Conservation (phyloP, 2,888 invertebrate genomes). For the Drosophila mayaguana region DNA sequence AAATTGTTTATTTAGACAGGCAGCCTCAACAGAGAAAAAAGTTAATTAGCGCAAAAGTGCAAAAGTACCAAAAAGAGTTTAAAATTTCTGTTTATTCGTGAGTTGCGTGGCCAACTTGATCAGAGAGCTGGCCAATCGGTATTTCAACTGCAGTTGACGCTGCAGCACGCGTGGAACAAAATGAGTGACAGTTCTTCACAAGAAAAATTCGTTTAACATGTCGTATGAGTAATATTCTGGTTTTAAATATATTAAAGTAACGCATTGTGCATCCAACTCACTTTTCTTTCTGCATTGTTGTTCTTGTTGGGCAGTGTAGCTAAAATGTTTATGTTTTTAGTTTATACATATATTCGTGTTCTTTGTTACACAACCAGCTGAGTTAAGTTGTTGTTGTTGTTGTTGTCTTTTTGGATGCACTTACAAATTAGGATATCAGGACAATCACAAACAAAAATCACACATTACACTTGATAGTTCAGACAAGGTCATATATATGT, state of each 20-base stretch:
- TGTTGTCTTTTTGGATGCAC: constrained; percentile 54
- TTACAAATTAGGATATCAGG: constrained; percentile 36
- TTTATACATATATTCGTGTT: background rate
- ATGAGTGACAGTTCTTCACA: constrained; percentile 27
- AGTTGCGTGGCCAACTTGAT: constrained; percentile 27
- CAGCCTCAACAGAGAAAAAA: constrained; percentile 25
- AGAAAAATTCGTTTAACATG: constrained; percentile 13
- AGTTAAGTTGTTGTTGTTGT: constrained; percentile 42
- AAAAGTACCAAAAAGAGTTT: constrained; percentile 50
- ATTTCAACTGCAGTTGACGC: constrained; percentile 15
- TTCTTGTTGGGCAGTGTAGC: constrained; percentile 19
- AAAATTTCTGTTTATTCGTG: constrained; percentile 24
- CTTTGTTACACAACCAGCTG: constrained; percentile 47
- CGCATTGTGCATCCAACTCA: constrained; percentile 34
- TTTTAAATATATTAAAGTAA: constrained; percentile 39
- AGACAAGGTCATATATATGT: constrained; percentile 29
- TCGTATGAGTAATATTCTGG: constrained; percentile 42
- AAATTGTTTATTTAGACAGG: constrained; percentile 51
- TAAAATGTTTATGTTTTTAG: constrained; percentile 3
- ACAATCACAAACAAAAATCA: constrained; percentile 46
- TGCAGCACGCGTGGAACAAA: constrained; percentile 57
- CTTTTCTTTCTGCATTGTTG: background rate
- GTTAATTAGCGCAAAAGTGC: constrained; percentile 40
- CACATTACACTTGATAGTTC: constrained; percentile 37
- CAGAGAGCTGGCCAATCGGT: constrained; percentile 15